Evolutionary conservation across 2,888 invertebrate species (phyloP).

Genomic region (Agriopis marginaria): DNA sequence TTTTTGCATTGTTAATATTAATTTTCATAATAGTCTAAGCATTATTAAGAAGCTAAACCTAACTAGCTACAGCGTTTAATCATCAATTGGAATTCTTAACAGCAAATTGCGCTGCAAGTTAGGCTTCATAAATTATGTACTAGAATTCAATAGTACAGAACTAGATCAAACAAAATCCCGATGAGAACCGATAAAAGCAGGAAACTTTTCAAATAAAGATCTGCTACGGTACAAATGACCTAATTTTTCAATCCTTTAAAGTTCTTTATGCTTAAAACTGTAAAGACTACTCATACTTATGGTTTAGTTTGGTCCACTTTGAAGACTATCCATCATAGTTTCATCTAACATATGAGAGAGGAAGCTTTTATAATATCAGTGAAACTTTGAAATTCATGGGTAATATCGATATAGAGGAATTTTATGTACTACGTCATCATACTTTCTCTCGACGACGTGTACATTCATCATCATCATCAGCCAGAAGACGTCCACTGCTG

Average conservation of each 20-base stretch:
- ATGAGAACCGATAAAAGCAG: slow-evolving; percentile 52
- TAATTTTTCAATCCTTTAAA: slow-evolving; percentile 59
- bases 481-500: too few relatives aligned
- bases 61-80: not conserved
- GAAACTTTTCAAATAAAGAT: slow-evolving; percentile 64
- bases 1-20: too few relatives aligned
- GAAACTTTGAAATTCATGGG: slow-evolving; percentile 29
- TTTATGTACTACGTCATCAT: slow-evolving; percentile 15
- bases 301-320: slow-evolving; percentile 33
- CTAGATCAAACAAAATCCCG: slow-evolving; percentile 44
- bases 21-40: too few relatives aligned
- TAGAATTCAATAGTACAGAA: slow-evolving; percentile 42
- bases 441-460: slow-evolving; percentile 1
- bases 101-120: not conserved
- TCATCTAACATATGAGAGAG: slow-evolving; percentile 17
- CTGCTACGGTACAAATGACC: slow-evolving; percentile 57
- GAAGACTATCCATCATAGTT: slow-evolving; percentile 33
- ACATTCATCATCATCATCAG: too few relatives aligned
- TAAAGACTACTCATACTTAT: slow-evolving; percentile 41
- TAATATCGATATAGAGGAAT: slow-evolving; percentile 17
- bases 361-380: slow-evolving; percentile 27
- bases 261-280: slow-evolving; percentile 48
- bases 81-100: not conserved
- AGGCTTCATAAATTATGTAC: slow-evolving; percentile 16
- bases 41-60: too few relatives aligned